These are phyloP conservation scores for Hoplias malabaricus DNA, from an alignment of 2,113 vertebrate genomes.

Conservation along the genomic window DNA sequence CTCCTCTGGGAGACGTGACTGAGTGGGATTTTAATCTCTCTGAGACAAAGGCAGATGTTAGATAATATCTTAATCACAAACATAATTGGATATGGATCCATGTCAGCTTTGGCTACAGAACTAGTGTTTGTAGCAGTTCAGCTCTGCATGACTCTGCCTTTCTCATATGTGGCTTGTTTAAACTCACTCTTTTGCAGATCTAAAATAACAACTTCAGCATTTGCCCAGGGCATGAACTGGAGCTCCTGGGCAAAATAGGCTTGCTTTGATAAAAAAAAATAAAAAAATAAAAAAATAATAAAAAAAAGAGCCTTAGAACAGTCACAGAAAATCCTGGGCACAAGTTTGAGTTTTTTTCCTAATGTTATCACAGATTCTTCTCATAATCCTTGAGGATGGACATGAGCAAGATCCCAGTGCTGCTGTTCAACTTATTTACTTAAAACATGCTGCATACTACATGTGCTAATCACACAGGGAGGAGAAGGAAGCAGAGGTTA, in stretches of 20 bases:
- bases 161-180: background rate
- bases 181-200: constrained; percentile 27
- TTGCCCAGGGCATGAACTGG: background rate
- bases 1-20: constrained; percentile 24
- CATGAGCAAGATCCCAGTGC: background rate
- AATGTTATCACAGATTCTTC: background rate
- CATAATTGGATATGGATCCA: constrained; percentile 37
- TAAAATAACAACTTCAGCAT: constrained; percentile 29
- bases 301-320: background rate
- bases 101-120: constrained; percentile 19
- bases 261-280: background rate
- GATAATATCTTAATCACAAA: constrained; percentile 42
- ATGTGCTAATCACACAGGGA: background rate
- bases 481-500: background rate
- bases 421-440: background rate
- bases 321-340: background rate
- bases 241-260: background rate
- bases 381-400: background rate
- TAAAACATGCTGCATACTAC: background rate
- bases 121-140: background rate
- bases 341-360: background rate
- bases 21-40: constrained; percentile 29
- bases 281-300: too few species aligned
- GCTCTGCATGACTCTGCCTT: background rate
- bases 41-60: constrained; percentile 48